phyloP scores from a whole-genome alignment of 2,888 invertebrate species.

The Sinelater perroti region DNA sequence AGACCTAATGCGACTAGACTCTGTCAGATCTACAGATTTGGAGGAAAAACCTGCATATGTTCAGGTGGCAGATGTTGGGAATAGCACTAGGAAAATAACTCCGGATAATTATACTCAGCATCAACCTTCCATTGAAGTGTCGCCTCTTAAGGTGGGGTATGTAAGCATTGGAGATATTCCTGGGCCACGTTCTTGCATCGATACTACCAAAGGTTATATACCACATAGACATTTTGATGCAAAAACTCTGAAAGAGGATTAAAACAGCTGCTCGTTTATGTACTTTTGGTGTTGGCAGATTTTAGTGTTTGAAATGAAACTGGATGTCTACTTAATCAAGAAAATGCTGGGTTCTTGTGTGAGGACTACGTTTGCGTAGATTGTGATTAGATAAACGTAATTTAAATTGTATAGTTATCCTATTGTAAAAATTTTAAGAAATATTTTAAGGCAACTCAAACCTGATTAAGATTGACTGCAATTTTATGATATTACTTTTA shows the following conservation, averaged over 20 bases:
- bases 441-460: slow-evolving; percentile 24
- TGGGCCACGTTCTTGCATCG: slow-evolving; percentile 29
- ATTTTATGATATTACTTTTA: slow-evolving; percentile 24
- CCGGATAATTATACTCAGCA: slow-evolving; percentile 41
- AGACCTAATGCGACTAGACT: slow-evolving; percentile 39
- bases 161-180: slow-evolving; percentile 49
- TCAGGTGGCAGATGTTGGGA: slow-evolving; percentile 42
- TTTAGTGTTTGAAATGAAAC: slow-evolving; percentile 5
- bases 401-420: not conserved
- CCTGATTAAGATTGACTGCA: slow-evolving; percentile 18
- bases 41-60: slow-evolving; percentile 43
- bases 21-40: slow-evolving; percentile 20
- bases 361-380: not conserved
- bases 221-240: slow-evolving; percentile 54
- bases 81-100: slow-evolving; percentile 24
- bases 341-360: not conserved
- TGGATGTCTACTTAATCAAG: slow-evolving; percentile 9
- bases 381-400: no score
- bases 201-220: slow-evolving; percentile 46
- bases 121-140: slow-evolving; percentile 38
- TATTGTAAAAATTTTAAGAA: slow-evolving; percentile 2
- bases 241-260: slow-evolving; percentile 54
- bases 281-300: slow-evolving; percentile 9
- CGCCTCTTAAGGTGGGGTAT: slow-evolving; percentile 45
- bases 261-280: slow-evolving; percentile 31